These are phyloP conservation scores for Eubasilissa regina DNA, from an alignment of 1,140 invertebrate species.

Conservation along the genomic window DNA sequence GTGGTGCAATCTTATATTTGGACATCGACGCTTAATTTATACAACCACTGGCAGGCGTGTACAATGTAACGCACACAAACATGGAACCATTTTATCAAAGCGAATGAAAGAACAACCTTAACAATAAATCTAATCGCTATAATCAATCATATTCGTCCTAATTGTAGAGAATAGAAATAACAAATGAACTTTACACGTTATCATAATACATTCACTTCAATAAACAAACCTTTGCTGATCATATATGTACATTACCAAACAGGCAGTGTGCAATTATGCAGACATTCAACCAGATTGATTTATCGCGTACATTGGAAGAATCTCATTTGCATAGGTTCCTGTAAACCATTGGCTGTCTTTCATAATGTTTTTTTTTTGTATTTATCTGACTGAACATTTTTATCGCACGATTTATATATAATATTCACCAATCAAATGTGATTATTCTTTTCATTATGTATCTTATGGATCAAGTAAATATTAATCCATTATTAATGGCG, in stretches of 20 bases:
- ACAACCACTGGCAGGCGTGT: too few species aligned
- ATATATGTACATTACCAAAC: neutral
- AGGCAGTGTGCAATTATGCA: conserved; percentile 40
- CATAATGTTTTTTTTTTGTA: too few species aligned
- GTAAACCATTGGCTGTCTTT: conserved; percentile 1
- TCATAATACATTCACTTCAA: conserved; percentile 12
- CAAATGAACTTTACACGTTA: conserved; percentile 1
- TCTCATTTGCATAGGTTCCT: conserved; percentile 36
- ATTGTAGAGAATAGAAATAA: conserved; percentile 27
- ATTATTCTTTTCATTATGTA: too few species aligned
- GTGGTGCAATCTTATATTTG: too few species aligned
- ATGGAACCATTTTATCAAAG: neutral
- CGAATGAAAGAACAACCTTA: neutral
- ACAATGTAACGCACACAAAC: too few species aligned
- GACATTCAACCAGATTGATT: conserved; percentile 35
- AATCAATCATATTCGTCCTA: conserved; percentile 8
- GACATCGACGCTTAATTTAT: too few species aligned
- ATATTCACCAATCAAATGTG: too few species aligned
- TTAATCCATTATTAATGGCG: too few species aligned
- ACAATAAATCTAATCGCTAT: neutral
- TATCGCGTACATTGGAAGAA: conserved; percentile 17
- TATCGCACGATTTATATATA: too few species aligned
- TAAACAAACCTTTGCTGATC: conserved; percentile 9
- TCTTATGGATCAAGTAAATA: too few species aligned
- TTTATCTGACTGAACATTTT: too few species aligned